phyloP scores from a whole-genome alignment of 2,888 invertebrate species.

The Tryphoninae sp. region DNA sequence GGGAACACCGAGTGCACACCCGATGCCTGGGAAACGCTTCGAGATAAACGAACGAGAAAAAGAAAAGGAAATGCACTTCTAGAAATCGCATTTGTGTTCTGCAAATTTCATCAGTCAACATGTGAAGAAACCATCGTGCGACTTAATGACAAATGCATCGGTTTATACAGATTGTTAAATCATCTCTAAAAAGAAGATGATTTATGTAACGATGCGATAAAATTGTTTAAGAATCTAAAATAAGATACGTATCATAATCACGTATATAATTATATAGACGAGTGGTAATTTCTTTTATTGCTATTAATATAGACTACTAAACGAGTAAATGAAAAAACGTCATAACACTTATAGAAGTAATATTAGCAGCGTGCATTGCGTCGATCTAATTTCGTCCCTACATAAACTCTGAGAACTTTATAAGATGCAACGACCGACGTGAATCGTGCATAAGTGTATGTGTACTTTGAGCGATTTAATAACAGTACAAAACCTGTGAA shows the following conservation, averaged over 20 bases:
- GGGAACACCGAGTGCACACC: conserved; percentile 20
- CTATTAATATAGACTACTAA: background rate
- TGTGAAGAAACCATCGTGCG: conserved; percentile 66
- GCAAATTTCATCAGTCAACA: conserved; percentile 67
- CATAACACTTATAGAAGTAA: background rate
- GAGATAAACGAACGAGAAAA: background rate
- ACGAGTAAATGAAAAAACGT: background rate
- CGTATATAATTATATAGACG: no score
- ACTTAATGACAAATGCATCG: conserved; percentile 24
- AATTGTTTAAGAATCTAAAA: background rate
- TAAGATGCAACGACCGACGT: background rate
- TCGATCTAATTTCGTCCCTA: background rate
- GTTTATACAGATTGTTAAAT: background rate
- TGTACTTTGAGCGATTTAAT: background rate
- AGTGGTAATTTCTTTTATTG: background rate
- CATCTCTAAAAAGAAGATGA: conserved; percentile 6
- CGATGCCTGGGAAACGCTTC: conserved; percentile 22
- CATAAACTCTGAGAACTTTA: conserved; percentile 4
- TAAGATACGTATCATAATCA: background rate
- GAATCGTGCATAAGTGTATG: background rate
- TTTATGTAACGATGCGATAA: background rate
- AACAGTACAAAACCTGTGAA: background rate
- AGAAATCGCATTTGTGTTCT: conserved; percentile 62
- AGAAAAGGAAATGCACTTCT: conserved; percentile 13
- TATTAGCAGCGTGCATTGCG: background rate